Evolutionary conservation across 2,113 vertebrate species (phyloP), one percentile per base, ranked within the genome.

Genomic region (Tetraodon nigroviridis): DNA sequence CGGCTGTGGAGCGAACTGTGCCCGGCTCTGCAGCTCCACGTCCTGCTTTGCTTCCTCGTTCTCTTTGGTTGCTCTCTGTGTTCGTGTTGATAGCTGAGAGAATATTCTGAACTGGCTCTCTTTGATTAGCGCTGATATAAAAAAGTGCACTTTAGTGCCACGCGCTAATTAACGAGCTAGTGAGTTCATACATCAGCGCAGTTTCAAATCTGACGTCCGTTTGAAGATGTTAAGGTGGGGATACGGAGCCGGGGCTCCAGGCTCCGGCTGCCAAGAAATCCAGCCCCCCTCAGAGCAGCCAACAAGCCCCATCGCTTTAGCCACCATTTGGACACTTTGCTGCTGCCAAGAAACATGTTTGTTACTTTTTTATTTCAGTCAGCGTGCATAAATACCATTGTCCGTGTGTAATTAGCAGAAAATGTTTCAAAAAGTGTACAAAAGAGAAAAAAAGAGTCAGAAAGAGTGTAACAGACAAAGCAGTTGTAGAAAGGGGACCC

Each of bases 81-180:
- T 50, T 49, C 47, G 42, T 27, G 14, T 37, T 18, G 27, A 53
- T 57, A 13, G 29, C 13, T 40, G 20, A 57, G 18, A 19, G 47
- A 61, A 55, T 14, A 21, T 7, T 55, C 19, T 8, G 3, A 59
- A 45, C 40, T 2, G 2, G 18, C 18, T 53, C 27, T 37, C 56
- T 57, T 27, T 57, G 47, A 61, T 57, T 56, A 51, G 17, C 7
- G 27, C 56, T n/a, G 45, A 51, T 17, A 37, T 40, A 20, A 46
- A 21, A n/a, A 16, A n/a, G n/a, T 16, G 44, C 14, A 16, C 11
- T 37, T 37, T 12, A 37, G 8, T 8, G 32, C 32, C 32, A 10
- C 32, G 32, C 10, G 5, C 13, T 0, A 8, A 40, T 51, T 57
- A 18, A 47, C 45, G 40, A 11, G 40, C 14, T 42, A 2, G 14